A percentile compares a stretch with the other conserved stretches of the same genome.
Conservation (phyloP, 2,113 vertebrate species). For the Etia nguti region DNA sequence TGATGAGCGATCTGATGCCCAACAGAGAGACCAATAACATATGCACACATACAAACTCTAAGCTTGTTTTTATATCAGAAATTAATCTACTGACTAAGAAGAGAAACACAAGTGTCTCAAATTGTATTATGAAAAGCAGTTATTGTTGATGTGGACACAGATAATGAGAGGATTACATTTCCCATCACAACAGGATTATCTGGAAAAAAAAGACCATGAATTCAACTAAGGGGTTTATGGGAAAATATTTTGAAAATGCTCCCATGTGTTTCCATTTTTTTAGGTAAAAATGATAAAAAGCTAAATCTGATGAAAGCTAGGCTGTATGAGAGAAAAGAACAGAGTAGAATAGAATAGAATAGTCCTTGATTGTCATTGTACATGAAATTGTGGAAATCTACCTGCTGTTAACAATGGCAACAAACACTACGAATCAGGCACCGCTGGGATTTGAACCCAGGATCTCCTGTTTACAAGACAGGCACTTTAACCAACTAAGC, state of each 20-base stretch:
- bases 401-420: neutral
- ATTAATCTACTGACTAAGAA: slow-evolving; percentile 22
- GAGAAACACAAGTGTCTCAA: neutral
- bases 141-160: slow-evolving; percentile 8
- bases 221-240: neutral
- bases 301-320: neutral
- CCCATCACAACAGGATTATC: slow-evolving; percentile 45
- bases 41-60: neutral
- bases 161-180: slow-evolving; percentile 55
- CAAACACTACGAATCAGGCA: neutral
- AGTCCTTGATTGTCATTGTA: neutral
- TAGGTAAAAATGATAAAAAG: neutral
- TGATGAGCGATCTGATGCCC: neutral
- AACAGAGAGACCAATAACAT: neutral
- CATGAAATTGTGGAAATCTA: neutral
- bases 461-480: neutral
- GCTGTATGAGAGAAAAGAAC: neutral
- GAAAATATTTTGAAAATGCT: neutral
- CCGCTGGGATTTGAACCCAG: neutral
- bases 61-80: slow-evolving; percentile 9
- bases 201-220: slow-evolving; percentile 14
- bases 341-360: neutral
- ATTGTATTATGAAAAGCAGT: slow-evolving; percentile 25
- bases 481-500: neutral
- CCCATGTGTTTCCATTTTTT: neutral